Base-by-base conservation (phyloP, 2,113 vertebrate genomes). In the Menidia beryllina region DNA sequence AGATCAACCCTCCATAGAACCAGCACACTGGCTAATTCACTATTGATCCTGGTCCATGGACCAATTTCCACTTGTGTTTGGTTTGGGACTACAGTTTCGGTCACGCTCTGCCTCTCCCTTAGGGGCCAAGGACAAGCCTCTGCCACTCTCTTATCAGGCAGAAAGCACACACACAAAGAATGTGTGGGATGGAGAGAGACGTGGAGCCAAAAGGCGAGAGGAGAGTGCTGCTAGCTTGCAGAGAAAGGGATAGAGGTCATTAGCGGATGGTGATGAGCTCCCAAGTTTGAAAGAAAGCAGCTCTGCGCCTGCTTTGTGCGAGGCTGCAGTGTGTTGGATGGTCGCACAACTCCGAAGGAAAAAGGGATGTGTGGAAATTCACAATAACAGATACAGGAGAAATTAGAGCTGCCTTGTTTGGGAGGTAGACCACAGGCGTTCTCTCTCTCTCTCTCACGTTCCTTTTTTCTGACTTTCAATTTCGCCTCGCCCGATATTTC, bases 11-110 rank as follows among this genome's bases (percentile, higher is more conserved):
- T 83, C 75, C 80, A 70, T 60, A 86, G 86, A 91, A 87, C 85
- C 90, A 92, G 84, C 71, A 56, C 84, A 76, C 91, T 91, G 91
- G 89, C 89, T 94, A 94, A 94, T 94, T 92, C 90, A 92, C 90
- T 94, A 94, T 94, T 91, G 93, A 94, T 93, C 91, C 85, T 69
- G 71, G 66, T 50, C 86, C 84, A 83, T 75, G 64, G 86, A 88
- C 88, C 84, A 86, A 92, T 92, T 91, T 92, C 89, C 87, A 82
- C 82, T 87, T 75, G 82, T 87, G 90, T 89, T 92, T 92, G 91
- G 87, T 90, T 88, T 91, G 90, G 86, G 72, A 88, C 89, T 89
- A 83, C 83, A 82, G 91, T 91, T 88, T 90, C 85, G 48, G 89
- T 89, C 91, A 91, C 61, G 88, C 85, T 89, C 78, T 19, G 69